Percentiles rank a stretch among this genome's conserved stretches.
Evolutionary conservation across 2,888 invertebrate genomes (phyloP).

Genomic region (Clostera curtula): DNA sequence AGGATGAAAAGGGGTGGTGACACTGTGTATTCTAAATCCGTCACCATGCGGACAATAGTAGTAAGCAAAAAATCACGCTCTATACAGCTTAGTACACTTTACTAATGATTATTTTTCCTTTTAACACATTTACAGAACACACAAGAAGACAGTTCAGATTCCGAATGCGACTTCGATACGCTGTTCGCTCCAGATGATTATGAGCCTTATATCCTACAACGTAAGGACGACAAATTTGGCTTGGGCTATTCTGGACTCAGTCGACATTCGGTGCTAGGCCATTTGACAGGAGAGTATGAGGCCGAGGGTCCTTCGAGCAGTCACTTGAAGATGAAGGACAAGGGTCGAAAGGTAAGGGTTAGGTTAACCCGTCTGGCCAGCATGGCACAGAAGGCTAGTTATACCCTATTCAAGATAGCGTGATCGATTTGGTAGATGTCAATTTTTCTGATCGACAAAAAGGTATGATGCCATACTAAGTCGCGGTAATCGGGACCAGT

Average conservation of each 20-base stretch:
- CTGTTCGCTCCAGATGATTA: constrained; percentile 88
- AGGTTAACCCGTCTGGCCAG: too few species aligned
- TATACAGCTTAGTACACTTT: too few species aligned
- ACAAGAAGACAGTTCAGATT: constrained; percentile 42
- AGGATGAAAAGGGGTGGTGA: too few species aligned
- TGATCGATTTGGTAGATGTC: too few species aligned
- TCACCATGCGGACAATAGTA: too few species aligned
- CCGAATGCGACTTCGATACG: constrained; percentile 73
- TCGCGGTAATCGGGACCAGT: too few species aligned
- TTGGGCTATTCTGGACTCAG: constrained; percentile 85
- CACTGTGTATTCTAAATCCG: too few species aligned
- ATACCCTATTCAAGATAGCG: too few species aligned
- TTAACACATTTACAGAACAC: constrained; percentile 34
- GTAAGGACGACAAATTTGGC: constrained; percentile 89
- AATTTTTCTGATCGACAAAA: too few species aligned
- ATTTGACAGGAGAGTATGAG: constrained; percentile 43
- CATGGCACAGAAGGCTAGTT: too few species aligned
- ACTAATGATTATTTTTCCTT: background rate
- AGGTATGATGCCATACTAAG: too few species aligned
- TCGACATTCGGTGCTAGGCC: constrained; percentile 76
- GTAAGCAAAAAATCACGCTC: too few species aligned
- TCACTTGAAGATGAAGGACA: constrained; percentile 59
- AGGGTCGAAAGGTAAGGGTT: constrained; percentile 53
- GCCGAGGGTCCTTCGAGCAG: constrained; percentile 34
- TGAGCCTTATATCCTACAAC: constrained; percentile 79